Percentiles rank a stretch among this genome's conserved stretches.
phyloP scores from a whole-genome alignment of 2,797 vertebrate species.

The Xenopus petersii region DNA sequence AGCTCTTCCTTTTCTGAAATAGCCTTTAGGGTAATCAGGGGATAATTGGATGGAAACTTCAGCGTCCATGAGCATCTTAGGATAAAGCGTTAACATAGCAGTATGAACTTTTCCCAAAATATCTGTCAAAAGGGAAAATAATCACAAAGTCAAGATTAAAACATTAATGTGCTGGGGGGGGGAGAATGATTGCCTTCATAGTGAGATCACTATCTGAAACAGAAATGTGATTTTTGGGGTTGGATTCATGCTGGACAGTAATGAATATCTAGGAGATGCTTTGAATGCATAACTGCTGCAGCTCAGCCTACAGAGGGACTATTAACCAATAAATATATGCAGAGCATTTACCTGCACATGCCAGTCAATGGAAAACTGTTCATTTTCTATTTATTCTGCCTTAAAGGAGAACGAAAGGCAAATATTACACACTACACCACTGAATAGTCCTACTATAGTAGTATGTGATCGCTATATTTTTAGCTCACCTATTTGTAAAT shows the following conservation, averaged over 20 bases:
- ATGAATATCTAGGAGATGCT: neutral
- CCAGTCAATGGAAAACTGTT: too few relatives aligned
- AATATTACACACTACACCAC: too few relatives aligned
- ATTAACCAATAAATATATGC: too few relatives aligned
- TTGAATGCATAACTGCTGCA: too few relatives aligned
- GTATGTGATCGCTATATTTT: too few relatives aligned
- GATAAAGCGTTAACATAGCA: conserved; percentile 75
- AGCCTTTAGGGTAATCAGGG: conserved; percentile 74
- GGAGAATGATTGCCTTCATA: neutral
- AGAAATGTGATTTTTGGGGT: neutral
- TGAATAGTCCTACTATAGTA: too few relatives aligned
- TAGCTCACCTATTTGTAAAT: too few relatives aligned
- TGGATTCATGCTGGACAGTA: neutral
- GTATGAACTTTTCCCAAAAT: conserved; percentile 81
- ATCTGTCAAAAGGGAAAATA: conserved; percentile 57
- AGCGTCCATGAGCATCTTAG: conserved; percentile 70
- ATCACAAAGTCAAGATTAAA: neutral
- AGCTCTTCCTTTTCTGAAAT: conserved; percentile 77
- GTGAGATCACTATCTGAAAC: neutral
- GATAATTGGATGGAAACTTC: conserved; percentile 69
- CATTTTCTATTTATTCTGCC: too few relatives aligned
- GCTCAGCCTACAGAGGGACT: too few relatives aligned
- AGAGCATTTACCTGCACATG: too few relatives aligned
- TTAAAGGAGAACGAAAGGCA: too few relatives aligned
- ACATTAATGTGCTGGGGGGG: neutral